phyloP scores from a whole-genome alignment of 2,888 invertebrate genomes.

The Trachelus tabidus region DNA sequence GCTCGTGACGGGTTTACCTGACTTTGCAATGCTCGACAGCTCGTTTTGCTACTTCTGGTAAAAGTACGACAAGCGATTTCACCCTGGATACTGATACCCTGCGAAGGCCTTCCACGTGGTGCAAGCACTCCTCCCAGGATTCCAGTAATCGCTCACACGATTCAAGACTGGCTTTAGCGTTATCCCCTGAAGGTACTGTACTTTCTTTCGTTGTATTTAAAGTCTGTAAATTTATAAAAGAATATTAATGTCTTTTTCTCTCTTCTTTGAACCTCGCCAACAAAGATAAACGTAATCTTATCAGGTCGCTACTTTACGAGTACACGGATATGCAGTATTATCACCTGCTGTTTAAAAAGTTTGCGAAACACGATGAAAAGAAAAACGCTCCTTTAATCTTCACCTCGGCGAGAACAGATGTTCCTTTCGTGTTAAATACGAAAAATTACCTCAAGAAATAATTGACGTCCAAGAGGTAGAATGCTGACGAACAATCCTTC shows the following conservation, averaged over 20 bases:
- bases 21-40: conserved; percentile 50
- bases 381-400: background rate
- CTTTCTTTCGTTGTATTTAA: conserved; percentile 20
- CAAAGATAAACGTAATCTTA: background rate
- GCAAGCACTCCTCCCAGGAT: conserved; percentile 50
- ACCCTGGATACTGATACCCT: conserved; percentile 36
- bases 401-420: background rate
- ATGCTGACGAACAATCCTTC: conserved; percentile 35
- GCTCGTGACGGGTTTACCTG: conserved; percentile 35
- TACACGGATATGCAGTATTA: background rate
- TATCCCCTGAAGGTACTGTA: conserved; percentile 11
- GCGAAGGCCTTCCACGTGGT: conserved; percentile 36
- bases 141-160: conserved; percentile 39
- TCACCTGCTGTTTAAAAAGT: background rate
- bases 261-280: background rate
- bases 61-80: conserved; percentile 36
- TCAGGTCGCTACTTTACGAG: background rate
- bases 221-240: conserved; percentile 26
- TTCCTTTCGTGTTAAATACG: background rate
- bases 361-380: background rate
- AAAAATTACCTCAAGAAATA: conserved; percentile 37
- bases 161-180: conserved; percentile 31
- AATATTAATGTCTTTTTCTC: background rate
- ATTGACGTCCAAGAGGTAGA: conserved; percentile 26
- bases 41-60: conserved; percentile 40